Conservation (phyloP, 2,113 vertebrate genomes). For the Craseonycteris thonglongyai region DNA sequence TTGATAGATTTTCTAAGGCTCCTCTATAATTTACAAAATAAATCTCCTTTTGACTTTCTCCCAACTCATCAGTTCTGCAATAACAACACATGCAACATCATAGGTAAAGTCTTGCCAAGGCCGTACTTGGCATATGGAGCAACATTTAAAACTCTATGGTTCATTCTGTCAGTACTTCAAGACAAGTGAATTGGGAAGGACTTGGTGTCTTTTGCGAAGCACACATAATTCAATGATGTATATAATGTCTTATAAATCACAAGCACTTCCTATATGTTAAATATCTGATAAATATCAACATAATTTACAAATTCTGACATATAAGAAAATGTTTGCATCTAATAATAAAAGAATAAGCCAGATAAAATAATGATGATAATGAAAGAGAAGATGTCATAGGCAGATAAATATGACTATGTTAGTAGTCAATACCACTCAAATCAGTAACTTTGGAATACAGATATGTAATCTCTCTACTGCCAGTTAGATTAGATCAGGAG, state of each 20-base stretch:
- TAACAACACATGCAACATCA: neutral
- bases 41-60: neutral
- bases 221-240: neutral
- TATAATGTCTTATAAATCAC: neutral
- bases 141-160: neutral
- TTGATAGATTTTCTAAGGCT: neutral
- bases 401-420: neutral
- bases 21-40: neutral
- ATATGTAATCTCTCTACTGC: neutral
- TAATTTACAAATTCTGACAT: conserved; percentile 6
- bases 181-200: neutral
- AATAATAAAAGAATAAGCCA: neutral
- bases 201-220: neutral
- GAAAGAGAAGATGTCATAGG: neutral
- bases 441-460: neutral
- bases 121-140: neutral
- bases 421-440: neutral
- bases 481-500: neutral
- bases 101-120: neutral
- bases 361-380: neutral
- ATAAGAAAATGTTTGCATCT: neutral
- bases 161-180: neutral
- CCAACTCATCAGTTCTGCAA: neutral
- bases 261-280: neutral
- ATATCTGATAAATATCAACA: neutral